Evolutionary conservation across 2,888 invertebrate species (phyloP).

Genomic region (Odontothrips loti): DNA sequence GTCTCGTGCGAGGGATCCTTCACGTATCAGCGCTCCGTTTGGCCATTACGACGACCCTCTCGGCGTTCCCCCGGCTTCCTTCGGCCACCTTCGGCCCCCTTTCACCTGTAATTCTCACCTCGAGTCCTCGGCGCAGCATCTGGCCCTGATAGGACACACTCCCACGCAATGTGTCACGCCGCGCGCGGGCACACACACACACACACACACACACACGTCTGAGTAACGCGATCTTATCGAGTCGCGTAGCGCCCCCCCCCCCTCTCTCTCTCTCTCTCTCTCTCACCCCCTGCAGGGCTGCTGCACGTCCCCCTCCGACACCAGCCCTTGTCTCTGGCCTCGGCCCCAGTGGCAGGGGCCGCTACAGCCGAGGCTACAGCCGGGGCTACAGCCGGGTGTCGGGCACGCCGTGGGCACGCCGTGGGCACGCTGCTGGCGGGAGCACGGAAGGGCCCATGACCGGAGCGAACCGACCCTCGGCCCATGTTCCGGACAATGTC

Average conservation of each 20-base stretch:
- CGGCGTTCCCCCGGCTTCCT: not conserved
- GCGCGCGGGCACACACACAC: not conserved
- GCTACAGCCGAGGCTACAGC: not conserved
- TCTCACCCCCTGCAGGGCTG: no score
- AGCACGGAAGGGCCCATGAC: no score
- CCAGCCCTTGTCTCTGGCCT: not conserved
- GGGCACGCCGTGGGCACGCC: not conserved
- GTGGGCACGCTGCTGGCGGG: not conserved
- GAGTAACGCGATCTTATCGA: slow-evolving; percentile 21
- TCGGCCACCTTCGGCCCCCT: not conserved
- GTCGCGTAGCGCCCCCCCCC: not conserved
- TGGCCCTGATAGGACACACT: slow-evolving; percentile 18
- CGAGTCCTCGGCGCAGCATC: not conserved
- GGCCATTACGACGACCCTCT: not conserved
- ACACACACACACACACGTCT: not conserved
- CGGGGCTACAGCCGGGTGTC: not conserved
- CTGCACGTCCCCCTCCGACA: not conserved
- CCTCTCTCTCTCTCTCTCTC: no score
- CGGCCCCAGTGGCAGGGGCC: not conserved
- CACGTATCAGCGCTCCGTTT: not conserved
- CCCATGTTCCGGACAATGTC: no score
- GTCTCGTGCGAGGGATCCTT: not conserved
- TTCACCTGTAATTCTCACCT: slow-evolving; percentile 16
- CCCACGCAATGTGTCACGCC: slow-evolving; percentile 13
- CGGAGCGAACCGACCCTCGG: no score